Evolutionary conservation across 2,888 invertebrate genomes (phyloP).

Genomic region (Onchidella celtica): DNA sequence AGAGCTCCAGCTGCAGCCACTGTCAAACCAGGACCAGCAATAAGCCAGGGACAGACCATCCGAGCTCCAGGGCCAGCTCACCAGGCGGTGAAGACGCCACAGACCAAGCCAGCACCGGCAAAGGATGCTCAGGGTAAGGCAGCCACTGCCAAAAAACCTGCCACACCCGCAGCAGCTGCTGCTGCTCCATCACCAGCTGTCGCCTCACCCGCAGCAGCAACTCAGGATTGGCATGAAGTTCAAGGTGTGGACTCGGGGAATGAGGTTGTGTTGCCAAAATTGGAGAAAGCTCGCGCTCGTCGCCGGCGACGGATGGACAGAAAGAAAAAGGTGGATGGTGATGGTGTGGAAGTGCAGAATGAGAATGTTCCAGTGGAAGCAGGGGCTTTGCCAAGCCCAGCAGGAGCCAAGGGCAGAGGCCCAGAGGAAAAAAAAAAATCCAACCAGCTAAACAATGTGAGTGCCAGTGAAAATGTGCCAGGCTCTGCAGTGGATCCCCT

Average conservation of each 20-base stretch:
- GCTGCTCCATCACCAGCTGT: not conserved
- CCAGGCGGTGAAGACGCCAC: not conserved
- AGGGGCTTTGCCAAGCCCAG: not conserved
- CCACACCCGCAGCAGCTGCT: not conserved
- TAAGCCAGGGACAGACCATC: conserved; percentile 19
- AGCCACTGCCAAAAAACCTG: not conserved
- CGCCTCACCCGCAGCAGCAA: not conserved
- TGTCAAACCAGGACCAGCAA: not conserved
- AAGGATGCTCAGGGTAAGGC: not conserved
- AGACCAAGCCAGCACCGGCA: not conserved
- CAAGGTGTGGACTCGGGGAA: conserved; percentile 42
- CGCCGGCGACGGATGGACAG: conserved; percentile 41
- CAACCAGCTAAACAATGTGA: conserved; percentile 46
- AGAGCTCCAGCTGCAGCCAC: not conserved
- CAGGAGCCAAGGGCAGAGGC: not conserved
- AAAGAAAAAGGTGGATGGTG: conserved; percentile 41
- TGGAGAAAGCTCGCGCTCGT: conserved; percentile 42
- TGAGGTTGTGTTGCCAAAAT: conserved; percentile 48
- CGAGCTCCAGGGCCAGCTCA: not conserved
- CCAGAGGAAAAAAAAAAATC: conserved; percentile 47
- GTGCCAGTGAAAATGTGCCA: conserved; percentile 20
- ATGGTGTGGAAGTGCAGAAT: conserved; percentile 10
- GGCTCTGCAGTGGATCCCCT: not conserved
- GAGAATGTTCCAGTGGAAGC: conserved; percentile 24
- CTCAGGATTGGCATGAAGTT: conserved; percentile 13